Conservation (phyloP, 2,113 vertebrate genomes). For the Leptosomus discolor region DNA sequence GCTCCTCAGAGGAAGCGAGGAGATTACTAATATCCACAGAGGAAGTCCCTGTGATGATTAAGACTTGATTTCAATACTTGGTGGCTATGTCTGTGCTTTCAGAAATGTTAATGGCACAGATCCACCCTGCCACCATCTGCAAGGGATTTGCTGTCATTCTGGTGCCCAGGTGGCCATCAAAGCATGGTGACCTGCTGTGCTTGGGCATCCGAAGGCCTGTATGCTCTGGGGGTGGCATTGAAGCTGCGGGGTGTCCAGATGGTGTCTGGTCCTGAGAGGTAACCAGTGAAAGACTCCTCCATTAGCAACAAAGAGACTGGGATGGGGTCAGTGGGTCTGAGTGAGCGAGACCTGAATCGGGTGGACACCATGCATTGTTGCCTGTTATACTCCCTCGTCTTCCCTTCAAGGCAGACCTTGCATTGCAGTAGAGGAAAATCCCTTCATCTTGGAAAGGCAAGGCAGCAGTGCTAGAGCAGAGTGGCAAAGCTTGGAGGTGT, state of each 20-base stretch:
- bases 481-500: not conserved
- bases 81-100: not conserved
- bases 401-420: not conserved
- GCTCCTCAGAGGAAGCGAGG: not conserved
- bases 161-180: not conserved
- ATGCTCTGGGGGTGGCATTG: not conserved
- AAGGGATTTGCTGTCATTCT: not conserved
- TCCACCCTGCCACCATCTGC: not conserved
- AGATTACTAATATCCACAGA: constrained; percentile 17
- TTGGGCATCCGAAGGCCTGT: not conserved
- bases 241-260: not conserved
- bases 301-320: not conserved
- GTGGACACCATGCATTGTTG: rapidly evolving
- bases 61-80: not conserved
- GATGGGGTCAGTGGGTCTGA: not conserved
- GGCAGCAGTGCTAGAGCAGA: not conserved
- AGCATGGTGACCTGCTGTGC: not conserved
- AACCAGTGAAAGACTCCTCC: not conserved
- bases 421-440: not conserved
- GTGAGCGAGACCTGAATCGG: not conserved
- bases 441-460: not conserved
- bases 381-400: not conserved
- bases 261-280: not conserved
- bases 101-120: not conserved
- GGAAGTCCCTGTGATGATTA: constrained; percentile 25